These are phyloP conservation scores for Ceramica pisi DNA, from an alignment of 2,888 invertebrate species.

Conservation along the genomic window DNA sequence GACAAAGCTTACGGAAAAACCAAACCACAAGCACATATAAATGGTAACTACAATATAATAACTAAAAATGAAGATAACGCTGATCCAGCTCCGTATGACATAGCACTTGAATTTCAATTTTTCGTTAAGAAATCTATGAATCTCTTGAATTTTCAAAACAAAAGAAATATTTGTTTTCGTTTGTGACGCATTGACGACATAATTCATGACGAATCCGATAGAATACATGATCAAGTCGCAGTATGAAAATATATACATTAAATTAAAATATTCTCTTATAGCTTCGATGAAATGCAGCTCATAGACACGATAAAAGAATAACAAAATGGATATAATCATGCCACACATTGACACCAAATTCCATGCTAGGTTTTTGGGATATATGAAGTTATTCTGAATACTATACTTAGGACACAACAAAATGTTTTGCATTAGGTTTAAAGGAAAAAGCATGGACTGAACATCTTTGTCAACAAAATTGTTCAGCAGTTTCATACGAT, in stretches of 20 bases:
- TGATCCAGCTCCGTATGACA: conserved; percentile 23
- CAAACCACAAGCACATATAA: not conserved
- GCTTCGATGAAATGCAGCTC: not conserved
- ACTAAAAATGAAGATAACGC: not conserved
- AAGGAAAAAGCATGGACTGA: conserved; percentile 22
- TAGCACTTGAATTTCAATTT: not conserved
- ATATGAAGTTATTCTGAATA: conserved; percentile 8
- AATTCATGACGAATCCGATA: conserved; percentile 24
- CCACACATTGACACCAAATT: not conserved
- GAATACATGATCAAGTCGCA: not conserved
- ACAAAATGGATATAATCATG: not conserved
- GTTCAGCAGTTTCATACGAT: not conserved
- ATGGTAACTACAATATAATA: not conserved
- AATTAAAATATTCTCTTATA: not conserved
- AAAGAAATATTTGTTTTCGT: conserved; percentile 15
- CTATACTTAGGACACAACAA: conserved; percentile 4
- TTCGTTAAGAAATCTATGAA: conserved; percentile 26
- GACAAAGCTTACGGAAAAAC: not conserved
- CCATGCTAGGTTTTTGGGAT: not conserved
- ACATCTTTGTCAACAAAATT: conserved; percentile 14
- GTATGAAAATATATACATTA: conserved; percentile 2
- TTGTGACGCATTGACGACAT: not conserved
- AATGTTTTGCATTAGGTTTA: conserved; percentile 5
- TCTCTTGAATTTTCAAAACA: conserved; percentile 21
- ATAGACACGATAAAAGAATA: not conserved